Conservation (phyloP, 2,113 vertebrate species). For the Labrus mixtus region DNA sequence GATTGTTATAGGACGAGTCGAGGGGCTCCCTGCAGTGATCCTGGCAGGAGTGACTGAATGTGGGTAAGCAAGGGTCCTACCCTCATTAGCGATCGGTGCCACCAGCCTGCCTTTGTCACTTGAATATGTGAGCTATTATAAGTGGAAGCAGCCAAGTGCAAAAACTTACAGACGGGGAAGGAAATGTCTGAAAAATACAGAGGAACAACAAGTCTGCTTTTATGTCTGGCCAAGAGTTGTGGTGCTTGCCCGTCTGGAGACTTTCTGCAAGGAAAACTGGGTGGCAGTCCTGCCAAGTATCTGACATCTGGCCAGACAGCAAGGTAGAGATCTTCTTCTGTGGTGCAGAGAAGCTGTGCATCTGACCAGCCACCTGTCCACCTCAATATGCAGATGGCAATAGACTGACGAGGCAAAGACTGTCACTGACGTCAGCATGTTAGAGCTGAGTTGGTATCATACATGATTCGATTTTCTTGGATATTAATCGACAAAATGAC, state of each 20-base stretch:
- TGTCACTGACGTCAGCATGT: slow-evolving; percentile 7
- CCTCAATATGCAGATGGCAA: background rate
- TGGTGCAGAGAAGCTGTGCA: slow-evolving; percentile 43
- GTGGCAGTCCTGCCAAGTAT: slow-evolving; percentile 45
- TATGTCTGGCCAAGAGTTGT: slow-evolving; percentile 28
- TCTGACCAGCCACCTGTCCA: slow-evolving; percentile 57
- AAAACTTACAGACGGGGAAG: slow-evolving; percentile 31
- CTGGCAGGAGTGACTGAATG: slow-evolving; percentile 26
- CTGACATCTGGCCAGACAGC: slow-evolving; percentile 54
- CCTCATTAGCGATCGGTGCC: slow-evolving; percentile 59
- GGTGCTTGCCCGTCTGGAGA: slow-evolving; percentile 29
- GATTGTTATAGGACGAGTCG: slow-evolving; percentile 32
- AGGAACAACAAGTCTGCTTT: slow-evolving; percentile 19
- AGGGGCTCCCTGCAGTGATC: slow-evolving; percentile 48
- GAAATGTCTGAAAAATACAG: slow-evolving; percentile 23
- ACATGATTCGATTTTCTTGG: slow-evolving; percentile 11
- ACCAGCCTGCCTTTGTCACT: slow-evolving; percentile 37
- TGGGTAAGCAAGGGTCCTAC: slow-evolving; percentile 33
- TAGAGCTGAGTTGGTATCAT: background rate
- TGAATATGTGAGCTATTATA: slow-evolving; percentile 49
- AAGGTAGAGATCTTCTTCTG: slow-evolving; percentile 27
- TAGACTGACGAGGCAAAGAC: slow-evolving; percentile 33
- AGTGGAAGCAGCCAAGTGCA: slow-evolving; percentile 43
- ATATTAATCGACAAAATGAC: slow-evolving; percentile 11
- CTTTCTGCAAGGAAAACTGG: slow-evolving; percentile 27